Evolutionary conservation across 2,888 invertebrate species (phyloP), one percentile per base, ranked within the genome.

Genomic region (Osmoderma eremita): DNA sequence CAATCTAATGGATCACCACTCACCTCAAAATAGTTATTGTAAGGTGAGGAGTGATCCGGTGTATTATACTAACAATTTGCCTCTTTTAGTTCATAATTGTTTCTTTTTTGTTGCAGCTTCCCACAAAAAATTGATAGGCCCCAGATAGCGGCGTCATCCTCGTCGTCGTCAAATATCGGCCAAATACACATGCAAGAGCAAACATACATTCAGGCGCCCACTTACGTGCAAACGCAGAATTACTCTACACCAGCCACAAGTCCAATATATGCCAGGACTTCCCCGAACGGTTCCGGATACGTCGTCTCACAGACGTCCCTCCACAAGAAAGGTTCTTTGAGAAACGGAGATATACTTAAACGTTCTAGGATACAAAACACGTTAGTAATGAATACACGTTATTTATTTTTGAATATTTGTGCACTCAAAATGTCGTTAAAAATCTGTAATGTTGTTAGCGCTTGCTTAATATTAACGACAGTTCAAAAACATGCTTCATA

Each of bases 311-410:
- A 87, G 76, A 84, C 84, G 58, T 30, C 30, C 10, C 80, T 87
- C 73, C 86, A 87, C 78, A 90, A 90, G 78, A 90, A 90, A 78
- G 87, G 87, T 63, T 86, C 88, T 20, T 84, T 88, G 49, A 83
- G 90, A 66, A 89, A 85, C 76, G 87, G 87, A 62, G 90, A 90
- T 77, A 86, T 89, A 63, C 81, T 88, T 73, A 90, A 90, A 78
- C 84, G 90, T 70, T 87, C 88, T 73, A 83, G 90, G 77, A 86
- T 88, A 72, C 89, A 89, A 81, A 87, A 86, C 74, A 88, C 88
- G 88, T 89, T 84, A 88, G 88, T 87, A 70, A n/a, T n/a, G n/a
- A n/a, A n/a, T 49, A 15, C 62, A 1, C 22, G 3, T 0, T 13
- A 50, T 18, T 5, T 17, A 18, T 18, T 20, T 8, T n/a, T 42